Base-by-base conservation (phyloP, 2,113 vertebrate species). In the Heterotis niloticus region DNA sequence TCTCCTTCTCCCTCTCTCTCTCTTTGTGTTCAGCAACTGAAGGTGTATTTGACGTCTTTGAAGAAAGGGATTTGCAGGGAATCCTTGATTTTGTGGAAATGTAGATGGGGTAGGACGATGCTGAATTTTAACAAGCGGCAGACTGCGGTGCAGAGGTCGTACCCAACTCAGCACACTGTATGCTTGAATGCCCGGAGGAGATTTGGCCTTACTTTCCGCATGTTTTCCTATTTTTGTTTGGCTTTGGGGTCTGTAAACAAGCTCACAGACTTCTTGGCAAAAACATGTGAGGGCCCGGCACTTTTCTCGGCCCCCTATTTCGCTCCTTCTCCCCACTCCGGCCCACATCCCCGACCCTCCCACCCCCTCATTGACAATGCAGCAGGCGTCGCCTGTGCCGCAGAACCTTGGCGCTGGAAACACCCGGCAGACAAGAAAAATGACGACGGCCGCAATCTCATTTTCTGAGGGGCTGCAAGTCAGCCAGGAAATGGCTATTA, bases 401-500 rank as follows among this genome's bases (percentile, higher is more conserved):
- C 92, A 82, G 90, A 44, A 92, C 90, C 87, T 86, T 90, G 79
- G 91, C 90, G 62, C 82, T 84, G 93, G 92, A 90, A 95, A 95
- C 89, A 85, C 91, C 78, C 91, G 88, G 93, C 95, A 95, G 96
- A 97, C 95, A 98, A 97, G 96, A 98, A 98, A 97, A 97, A 98
- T 98, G 96, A 96, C 93, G 94, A 92, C 93, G 86, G 75, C 93
- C 77, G 86, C 95, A 95, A 98, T 97, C 95, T 98, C 96, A 98
- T 98, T 98, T 98, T 96, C 94, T 90, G 94, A 97, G 94, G 94
- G 94, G 95, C 95, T 95, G 95, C 95, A 94, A 96, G 96, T 96
- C 96, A 96, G 95, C 93, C 95, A 95, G 96, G 96, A 98, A 97
- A 96, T 94, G 93, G 96, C 96, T 94, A 96, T 97, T 96, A 98